Evolutionary conservation across 2,113 vertebrate genomes (phyloP).

Genomic region (Pyrgilauda ruficollis): DNA sequence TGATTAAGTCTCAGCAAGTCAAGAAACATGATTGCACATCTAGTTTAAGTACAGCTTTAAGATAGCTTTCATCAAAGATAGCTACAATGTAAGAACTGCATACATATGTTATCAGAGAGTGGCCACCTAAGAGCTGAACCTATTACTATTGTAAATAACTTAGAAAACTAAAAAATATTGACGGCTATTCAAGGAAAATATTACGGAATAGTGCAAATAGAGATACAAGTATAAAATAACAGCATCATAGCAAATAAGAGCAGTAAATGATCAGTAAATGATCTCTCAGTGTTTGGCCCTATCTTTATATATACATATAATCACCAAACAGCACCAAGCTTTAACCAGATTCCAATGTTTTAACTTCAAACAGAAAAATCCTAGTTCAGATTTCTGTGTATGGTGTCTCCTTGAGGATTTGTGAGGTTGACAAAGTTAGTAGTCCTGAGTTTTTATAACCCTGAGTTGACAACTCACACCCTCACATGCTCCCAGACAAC

Average conservation of each 20-base stretch:
- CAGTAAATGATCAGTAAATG: not conserved
- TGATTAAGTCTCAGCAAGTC: not conserved
- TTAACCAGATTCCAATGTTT: not conserved
- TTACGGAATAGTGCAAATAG: not conserved
- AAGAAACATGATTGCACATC: not conserved
- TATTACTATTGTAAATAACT: not conserved
- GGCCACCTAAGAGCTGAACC: not conserved
- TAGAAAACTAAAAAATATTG: not conserved
- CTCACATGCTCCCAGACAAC: not conserved
- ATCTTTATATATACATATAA: not conserved
- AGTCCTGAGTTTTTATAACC: not conserved
- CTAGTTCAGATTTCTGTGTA: not conserved
- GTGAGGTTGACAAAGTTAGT: not conserved
- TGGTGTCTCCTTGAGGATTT: not conserved
- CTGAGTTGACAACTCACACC: not conserved
- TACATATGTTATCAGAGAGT: not conserved
- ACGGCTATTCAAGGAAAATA: not conserved
- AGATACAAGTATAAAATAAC: not conserved
- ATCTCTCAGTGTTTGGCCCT: not conserved
- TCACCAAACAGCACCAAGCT: not conserved
- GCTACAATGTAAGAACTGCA: not conserved
- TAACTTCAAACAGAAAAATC: not conserved
- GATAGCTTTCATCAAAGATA: not conserved
- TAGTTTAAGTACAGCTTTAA: not conserved
- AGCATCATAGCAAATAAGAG: not conserved